Evolutionary conservation across 2,888 invertebrate genomes (phyloP), one percentile per base, ranked within the genome.

Genomic region (Bembecia ichneumoniformis): DNA sequence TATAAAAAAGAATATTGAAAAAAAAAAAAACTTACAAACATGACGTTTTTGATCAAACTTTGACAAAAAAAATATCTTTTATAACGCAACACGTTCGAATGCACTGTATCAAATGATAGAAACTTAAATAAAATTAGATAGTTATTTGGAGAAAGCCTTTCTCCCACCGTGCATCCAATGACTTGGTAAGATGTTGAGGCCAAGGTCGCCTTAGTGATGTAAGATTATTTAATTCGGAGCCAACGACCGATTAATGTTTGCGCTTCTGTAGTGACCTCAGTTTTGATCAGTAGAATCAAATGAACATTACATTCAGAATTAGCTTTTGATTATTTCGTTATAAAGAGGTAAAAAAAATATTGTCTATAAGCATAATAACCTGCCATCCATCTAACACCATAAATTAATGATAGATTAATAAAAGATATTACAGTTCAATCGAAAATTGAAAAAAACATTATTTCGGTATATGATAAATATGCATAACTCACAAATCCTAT

Each of bases 131-230:
- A 14, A 40, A 40, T 28, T 7, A 40, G 40, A 40, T 13, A 13
- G 40, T 40, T 40, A 40, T 40, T 40, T 40, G 40, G 40, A 11
- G 71, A 69, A 66, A 68, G 64, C 58, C 69, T 73, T 69, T 74
- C 74, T 69, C 71, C 68, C 57, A 63, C 59, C 48, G 49, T 40
- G 35, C 17, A 40, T 54, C 49, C 47, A 49, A 47, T 35, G n/a
- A 43, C 10, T 14, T 14, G 47, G 47, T 34, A 35, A n/a, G 35
- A 52, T 49, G 40, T 46, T 16, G 55, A 40, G 55, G 59, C 58
- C 66, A 65, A 64, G 66, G 66, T 45, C 54, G 52, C 11, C 15
- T 47, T 50, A 43, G 44, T 47, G 52, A 48, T 16, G 46, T 40
- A 40, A 15, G 15, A 11, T 51, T 50, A 49, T 49, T 47, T 48